Evolutionary conservation across 2,113 vertebrate genomes (phyloP), one percentile per base, ranked within the genome.

Genomic region (Oreochromis tanganicae): DNA sequence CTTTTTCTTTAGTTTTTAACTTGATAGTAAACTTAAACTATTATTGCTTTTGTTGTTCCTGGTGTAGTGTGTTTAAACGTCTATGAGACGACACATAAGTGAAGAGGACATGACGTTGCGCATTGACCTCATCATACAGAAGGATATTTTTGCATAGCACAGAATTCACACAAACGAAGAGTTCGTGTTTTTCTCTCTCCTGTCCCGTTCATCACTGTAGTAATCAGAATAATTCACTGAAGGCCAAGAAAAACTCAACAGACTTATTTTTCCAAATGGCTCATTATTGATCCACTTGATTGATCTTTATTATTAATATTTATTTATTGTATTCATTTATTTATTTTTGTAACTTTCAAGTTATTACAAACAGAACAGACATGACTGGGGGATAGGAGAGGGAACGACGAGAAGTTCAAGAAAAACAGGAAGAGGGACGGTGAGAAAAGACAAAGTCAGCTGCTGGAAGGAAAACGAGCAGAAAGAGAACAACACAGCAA

Each of bases 401-500:
- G 14, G 19, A 0, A 63, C 34, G 59, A 63, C 34, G 59, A 61
- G 13, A 61, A 34, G 29, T 61, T 61, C 57, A 34, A 34, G 29
- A 19, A 63, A 32, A 34, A 34, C 32, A 34, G 32, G 32, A 34
- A 34, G 32, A 34, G 32, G 32, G 6, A 34, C 32, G 6, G 32
- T 34, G 32, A 7, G 32, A 34, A 34, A 34, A 34, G 32, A 32
- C 6, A n/a, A n/a, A n/a, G n/a, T n/a, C n/a, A n/a, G n/a, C n/a
- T n/a, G n/a, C n/a, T n/a, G n/a, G n/a, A n/a, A n/a, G n/a, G 29
- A 32, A 32, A 61, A 61, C 5, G 0, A 34, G 29, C 29, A 0
- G 10, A 34, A 34, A 19, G 0, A 19, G 57, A 34, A 34, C 29
- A 34, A 6, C 6, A 34, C 32, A 34, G 32, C 32, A 34, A 34